A percentile compares a stretch with the other conserved stretches of the same genome.
These are phyloP conservation scores for Bombus soroeensis DNA, from an alignment of 1,140 invertebrate species.

Conservation along the genomic window DNA sequence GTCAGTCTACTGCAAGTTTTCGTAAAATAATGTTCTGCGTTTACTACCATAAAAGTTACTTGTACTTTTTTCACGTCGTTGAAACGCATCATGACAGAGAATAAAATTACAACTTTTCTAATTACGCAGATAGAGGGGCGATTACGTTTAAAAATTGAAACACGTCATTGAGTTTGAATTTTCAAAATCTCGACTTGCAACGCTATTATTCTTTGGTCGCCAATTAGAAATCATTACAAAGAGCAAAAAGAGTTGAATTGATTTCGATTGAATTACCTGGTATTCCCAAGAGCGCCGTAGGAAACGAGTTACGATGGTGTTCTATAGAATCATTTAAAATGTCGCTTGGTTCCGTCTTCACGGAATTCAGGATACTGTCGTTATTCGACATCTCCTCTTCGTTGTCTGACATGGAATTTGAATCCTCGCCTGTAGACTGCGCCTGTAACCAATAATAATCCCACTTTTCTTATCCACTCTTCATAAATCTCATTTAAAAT, in stretches of 20 bases:
- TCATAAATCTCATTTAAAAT: too few relatives aligned
- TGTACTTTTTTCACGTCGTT: too few relatives aligned
- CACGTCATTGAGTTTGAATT: too few relatives aligned
- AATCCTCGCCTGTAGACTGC: slow-evolving; percentile 91
- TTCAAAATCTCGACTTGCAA: neutral
- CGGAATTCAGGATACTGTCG: slow-evolving; percentile 85
- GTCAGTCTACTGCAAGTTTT: too few relatives aligned
- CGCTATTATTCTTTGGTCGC: neutral
- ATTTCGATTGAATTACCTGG: slow-evolving; percentile 83
- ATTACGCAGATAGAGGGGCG: neutral
- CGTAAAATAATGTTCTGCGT: neutral
- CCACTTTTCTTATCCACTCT: neutral
- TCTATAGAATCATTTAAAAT: slow-evolving; percentile 81
- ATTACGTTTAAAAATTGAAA: neutral
- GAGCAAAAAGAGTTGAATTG: too few relatives aligned
- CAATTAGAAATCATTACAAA: neutral
- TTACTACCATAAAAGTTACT: too few relatives aligned
- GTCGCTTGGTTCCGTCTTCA: slow-evolving; percentile 86
- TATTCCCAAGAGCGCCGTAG: slow-evolving; percentile 86
- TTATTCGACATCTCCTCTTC: slow-evolving; percentile 86
- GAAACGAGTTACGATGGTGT: slow-evolving; percentile 84
- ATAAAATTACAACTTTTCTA: neutral
- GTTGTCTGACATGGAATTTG: slow-evolving; percentile 86
- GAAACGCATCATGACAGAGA: too few relatives aligned
- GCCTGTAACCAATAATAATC: slow-evolving; percentile 79